phyloP scores from a whole-genome alignment of 2,888 invertebrate species.

The Lucinisca nassula region DNA sequence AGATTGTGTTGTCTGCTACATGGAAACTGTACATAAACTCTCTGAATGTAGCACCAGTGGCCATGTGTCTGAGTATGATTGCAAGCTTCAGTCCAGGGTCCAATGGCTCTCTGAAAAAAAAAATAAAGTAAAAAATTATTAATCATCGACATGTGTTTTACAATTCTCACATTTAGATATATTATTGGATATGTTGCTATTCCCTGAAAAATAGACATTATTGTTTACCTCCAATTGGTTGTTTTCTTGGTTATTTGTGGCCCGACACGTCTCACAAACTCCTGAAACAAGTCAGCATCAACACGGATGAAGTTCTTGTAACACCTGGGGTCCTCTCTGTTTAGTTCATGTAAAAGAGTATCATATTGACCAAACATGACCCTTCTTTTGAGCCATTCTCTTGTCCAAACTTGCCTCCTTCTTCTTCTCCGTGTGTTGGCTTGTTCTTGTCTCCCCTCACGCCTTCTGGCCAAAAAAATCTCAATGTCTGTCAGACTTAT shows the following conservation, averaged over 20 bases:
- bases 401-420: slow-evolving; percentile 37
- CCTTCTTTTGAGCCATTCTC: slow-evolving; percentile 31
- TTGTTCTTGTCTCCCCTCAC: too few species aligned
- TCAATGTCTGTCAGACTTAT: too few species aligned
- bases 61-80: too few species aligned
- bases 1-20: slow-evolving; percentile 44
- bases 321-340: slow-evolving; percentile 43
- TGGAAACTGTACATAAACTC: slow-evolving; percentile 45
- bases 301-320: too few species aligned
- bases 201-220: not conserved
- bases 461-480: too few species aligned
- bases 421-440: slow-evolving; percentile 11
- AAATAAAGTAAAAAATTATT: too few species aligned
- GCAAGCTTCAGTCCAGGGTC: too few species aligned
- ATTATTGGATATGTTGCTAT: slow-evolving; percentile 13
- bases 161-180: not conserved
- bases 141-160: too few species aligned
- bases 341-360: slow-evolving; percentile 15
- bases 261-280: slow-evolving; percentile 23
- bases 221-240: slow-evolving; percentile 28
- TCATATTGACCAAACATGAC: slow-evolving; percentile 18
- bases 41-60: too few species aligned
- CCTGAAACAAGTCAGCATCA: slow-evolving; percentile 20
- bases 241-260: slow-evolving; percentile 24
- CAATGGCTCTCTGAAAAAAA: too few species aligned